A percentile compares a stretch with the other conserved stretches of the same genome.
Evolutionary conservation across 2,113 vertebrate species (phyloP).

Genomic region (Natator depressus): DNA sequence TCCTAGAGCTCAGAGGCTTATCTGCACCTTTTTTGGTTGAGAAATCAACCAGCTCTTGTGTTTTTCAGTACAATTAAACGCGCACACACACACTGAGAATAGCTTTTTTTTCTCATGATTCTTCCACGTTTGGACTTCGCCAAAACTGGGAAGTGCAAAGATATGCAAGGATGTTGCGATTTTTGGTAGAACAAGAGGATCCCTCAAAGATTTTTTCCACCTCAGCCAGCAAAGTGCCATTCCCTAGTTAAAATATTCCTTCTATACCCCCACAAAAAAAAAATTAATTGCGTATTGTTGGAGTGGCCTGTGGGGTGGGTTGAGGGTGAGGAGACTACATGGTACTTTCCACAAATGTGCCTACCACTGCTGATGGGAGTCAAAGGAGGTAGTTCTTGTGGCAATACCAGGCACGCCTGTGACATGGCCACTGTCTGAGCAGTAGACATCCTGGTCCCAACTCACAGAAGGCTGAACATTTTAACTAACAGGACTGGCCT

Average conservation of each 20-base stretch:
- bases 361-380: background rate
- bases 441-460: background rate
- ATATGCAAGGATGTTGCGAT: background rate
- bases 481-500: background rate
- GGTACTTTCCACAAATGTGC: background rate
- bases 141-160: background rate
- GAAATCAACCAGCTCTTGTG: background rate
- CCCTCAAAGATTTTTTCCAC: background rate
- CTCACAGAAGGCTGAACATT: accelerated
- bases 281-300: background rate
- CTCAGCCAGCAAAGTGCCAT: background rate
- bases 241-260: background rate
- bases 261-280: accelerated
- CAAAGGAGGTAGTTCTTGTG: background rate
- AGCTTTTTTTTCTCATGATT: background rate
- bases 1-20: background rate
- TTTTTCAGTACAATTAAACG: no score
- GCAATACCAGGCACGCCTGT: background rate
- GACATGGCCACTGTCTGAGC: accelerated
- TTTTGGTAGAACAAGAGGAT: background rate
- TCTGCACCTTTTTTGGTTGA: background rate
- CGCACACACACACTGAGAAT: no score
- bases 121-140: background rate
- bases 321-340: background rate
- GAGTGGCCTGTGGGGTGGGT: background rate